Base-by-base conservation (phyloP, 2,113 vertebrate genomes). In the Paratilapia polleni region DNA sequence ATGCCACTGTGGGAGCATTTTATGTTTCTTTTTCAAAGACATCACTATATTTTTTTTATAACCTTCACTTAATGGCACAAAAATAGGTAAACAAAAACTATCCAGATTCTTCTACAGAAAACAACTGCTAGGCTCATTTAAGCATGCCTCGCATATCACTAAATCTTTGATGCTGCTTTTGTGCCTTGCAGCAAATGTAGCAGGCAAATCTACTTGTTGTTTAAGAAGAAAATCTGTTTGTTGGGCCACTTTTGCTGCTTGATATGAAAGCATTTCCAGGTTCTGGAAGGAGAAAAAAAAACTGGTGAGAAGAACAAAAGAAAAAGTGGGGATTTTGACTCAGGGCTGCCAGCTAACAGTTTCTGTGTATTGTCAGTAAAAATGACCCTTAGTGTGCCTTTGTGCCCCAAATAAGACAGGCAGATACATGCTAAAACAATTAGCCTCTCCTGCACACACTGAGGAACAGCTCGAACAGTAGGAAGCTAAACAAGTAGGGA, bases 391-490 rank as follows among this genome's bases (percentile, higher is more conserved):
- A 36, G 80, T 83, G 81, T 88, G 88, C 54, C 79, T 80, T 56
- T 26, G 54, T 58, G 76, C 76, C 87, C 59, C 77, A 56, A 92
- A 87, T 84, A 83, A 93, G 70, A 87, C 77, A 90, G 90, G 79
- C 87, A 91, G 86, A 89, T 90, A 87, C 91, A 93, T 87, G 73
- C 85, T 92, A 93, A 94, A 95, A 93, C 92, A 95, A 94, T 93
- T 93, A 94, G 83, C 84, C 75, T 87, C 64, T 63, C 26, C 79
- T 60, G 70, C 62, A 56, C 77, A 74, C 73, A 52, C 85, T 47
- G 77, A 82, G 63, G 64, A 85, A 76, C 77, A 85, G 79, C 77
- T 77, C 66, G 76, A 88, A 74, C 80, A 82, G 82, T 77, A 70
- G 61, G 74, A 90, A 64, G 79, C 87, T 83, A 91, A 92, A 91